Percentiles rank a stretch among this genome's conserved stretches.
These are phyloP conservation scores for Varanus komodoensis DNA, from an alignment of 2,113 vertebrate species.

Conservation along the genomic window DNA sequence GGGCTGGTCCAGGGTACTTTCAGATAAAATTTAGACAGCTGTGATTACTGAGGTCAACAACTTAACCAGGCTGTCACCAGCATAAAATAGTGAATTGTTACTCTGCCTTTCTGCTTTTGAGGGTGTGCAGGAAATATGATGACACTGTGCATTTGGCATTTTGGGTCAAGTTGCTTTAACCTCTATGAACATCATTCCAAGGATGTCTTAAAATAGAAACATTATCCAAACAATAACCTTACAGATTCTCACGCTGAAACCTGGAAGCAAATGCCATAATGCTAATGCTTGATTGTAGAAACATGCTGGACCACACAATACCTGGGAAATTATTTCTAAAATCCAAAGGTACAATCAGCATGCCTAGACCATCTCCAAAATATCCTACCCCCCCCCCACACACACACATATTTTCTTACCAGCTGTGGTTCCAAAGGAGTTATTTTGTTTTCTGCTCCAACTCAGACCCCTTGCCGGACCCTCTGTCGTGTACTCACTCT, in stretches of 20 bases:
- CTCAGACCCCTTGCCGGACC: not conserved
- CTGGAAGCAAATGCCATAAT: not conserved
- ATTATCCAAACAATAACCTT: not conserved
- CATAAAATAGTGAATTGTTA: not conserved
- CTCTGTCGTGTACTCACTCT: too few relatives aligned
- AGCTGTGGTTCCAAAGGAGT: too few relatives aligned
- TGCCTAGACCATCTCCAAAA: too few relatives aligned
- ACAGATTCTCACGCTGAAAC: not conserved
- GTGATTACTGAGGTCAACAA: not conserved
- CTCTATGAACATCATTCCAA: not conserved
- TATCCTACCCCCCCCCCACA: too few relatives aligned
- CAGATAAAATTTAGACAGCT: not conserved
- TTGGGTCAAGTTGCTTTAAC: not conserved
- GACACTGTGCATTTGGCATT: not conserved
- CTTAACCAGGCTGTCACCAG: not conserved
- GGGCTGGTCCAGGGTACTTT: not conserved
- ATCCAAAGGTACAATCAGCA: not conserved
- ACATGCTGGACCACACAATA: not conserved
- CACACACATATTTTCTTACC: too few relatives aligned
- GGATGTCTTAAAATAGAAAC: constrained; percentile 8
- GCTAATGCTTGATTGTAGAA: not conserved
- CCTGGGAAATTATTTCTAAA: not conserved
- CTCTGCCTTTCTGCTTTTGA: not conserved
- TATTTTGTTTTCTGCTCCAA: too few relatives aligned
- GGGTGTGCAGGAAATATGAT: not conserved